Conservation (phyloP, 2,797 vertebrate species). For the Rhinoraja longicauda region DNA sequence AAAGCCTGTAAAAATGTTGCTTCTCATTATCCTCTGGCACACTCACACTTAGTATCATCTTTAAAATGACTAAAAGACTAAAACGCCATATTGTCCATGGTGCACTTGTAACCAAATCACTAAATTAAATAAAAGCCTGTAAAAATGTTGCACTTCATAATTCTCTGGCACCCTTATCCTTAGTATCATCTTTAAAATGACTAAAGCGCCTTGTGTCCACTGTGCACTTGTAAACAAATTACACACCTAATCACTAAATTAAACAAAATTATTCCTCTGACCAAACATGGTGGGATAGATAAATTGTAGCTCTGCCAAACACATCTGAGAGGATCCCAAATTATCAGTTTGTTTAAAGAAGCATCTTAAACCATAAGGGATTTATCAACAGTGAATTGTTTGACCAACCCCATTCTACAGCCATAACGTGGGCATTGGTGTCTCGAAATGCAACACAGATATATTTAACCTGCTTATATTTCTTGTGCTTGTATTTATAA, state of each 20-base stretch:
- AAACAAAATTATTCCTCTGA: not conserved
- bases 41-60: not conserved
- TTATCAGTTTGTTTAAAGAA: not conserved
- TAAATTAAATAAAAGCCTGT: conserved; percentile 34
- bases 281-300: not conserved
- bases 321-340: not conserved
- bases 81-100: too few species aligned
- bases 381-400: not conserved
- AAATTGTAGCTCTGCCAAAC: not conserved
- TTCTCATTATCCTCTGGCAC: conserved; percentile 27
- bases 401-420: not conserved
- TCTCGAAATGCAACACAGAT: not conserved
- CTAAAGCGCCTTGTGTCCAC: too few species aligned
- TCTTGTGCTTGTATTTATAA: too few species aligned
- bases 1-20: conserved; percentile 31
- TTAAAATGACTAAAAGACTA: not conserved
- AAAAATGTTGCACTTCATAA: not conserved
- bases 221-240: not conserved
- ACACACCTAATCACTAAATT: not conserved
- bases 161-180: conserved; percentile 37
- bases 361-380: not conserved
- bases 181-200: not conserved
- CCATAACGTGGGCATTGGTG: not conserved
- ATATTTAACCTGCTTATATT: too few species aligned
- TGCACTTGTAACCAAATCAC: not conserved